Evolutionary conservation across 1,140 invertebrate species (phyloP).

Genomic region (Phymastichus coffea): DNA sequence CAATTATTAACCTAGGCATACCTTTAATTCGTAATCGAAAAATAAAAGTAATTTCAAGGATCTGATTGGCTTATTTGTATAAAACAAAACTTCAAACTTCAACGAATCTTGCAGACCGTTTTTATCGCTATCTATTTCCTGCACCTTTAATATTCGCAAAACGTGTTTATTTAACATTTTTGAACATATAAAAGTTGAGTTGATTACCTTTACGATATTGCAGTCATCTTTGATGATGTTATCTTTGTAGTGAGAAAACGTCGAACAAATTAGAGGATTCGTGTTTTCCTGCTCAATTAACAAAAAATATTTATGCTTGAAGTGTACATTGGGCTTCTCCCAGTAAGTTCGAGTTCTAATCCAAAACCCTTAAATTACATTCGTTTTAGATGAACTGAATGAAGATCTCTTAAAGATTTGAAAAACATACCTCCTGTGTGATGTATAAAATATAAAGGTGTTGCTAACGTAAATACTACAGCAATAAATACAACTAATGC

Average conservation of each 20-base stretch:
- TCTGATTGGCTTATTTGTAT: conserved; percentile 50
- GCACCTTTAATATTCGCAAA: conserved; percentile 58
- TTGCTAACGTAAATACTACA: conserved; percentile 34
- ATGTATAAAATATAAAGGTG: conserved; percentile 46
- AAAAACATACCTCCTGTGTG: conserved; percentile 44
- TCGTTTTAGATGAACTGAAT: background rate
- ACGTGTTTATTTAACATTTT: too few relatives aligned
- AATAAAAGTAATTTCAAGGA: conserved; percentile 59
- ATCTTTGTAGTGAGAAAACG: conserved; percentile 47
- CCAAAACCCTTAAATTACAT: conserved; percentile 43
- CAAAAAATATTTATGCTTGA: conserved; percentile 51
- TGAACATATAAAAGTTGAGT: too few relatives aligned
- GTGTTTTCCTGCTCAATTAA: conserved; percentile 40
- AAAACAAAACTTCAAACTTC: conserved; percentile 55
- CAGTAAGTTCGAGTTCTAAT: conserved; percentile 44
- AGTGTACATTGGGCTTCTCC: conserved; percentile 45
- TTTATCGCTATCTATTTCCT: conserved; percentile 60
- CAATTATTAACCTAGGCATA: conserved; percentile 42
- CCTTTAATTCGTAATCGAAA: conserved; percentile 61
- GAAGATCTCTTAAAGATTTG: background rate
- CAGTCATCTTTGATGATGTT: conserved; percentile 50
- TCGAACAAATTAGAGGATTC: conserved; percentile 47
- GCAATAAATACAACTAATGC: conserved; percentile 40
- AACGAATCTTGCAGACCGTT: conserved; percentile 60
- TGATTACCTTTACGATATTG: conserved; percentile 16